Evolutionary conservation across 2,888 invertebrate genomes (phyloP), one percentile per base, ranked within the genome.

Genomic region (Hermodice carunculata): DNA sequence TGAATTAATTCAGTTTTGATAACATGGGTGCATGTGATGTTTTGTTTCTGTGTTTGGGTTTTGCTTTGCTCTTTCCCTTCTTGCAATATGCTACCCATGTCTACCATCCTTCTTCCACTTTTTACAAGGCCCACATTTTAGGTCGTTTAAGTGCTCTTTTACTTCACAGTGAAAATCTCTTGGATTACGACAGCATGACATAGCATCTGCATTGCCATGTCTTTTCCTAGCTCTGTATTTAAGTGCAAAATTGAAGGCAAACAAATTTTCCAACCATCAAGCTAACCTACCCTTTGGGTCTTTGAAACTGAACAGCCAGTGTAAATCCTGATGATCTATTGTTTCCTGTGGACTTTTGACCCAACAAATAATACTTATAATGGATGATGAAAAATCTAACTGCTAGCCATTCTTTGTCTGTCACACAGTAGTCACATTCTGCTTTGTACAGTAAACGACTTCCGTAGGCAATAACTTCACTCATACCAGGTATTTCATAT

Each of bases 371-470:
- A 14, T 58, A 29, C 19, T 48, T 29, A 29, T 37, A 58, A 22
- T 46, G 31, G 19, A 34, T 48, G 3, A 40, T 58, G 34, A 58
- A 37, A 22, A 11, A 28, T 6, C 29, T 43, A 3, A 64, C 46
- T 2, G 64, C 64, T 29, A 64, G 31, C n/a, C 61, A 46, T 32
- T 65, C 61, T 28, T n/a, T 4, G 14, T 46, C 17, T 34, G 57
- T 64, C 22, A 52, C 40, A n/a, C 60, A 65, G 53, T 61, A 60
- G 40, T 64, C 52, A 11, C 53, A 26, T 34, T 64, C 53, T 6
- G 64, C 29, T 3, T 28, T 14, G 3, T 28, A 19, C n/a, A 65
- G 46, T 4, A 28, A 29, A 14, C 48, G 17, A 19, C 59, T 59
- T 11, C 29, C 52, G 29, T 65, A 65, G 19, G 49, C 42, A 5